Evolutionary conservation across 2,888 invertebrate species (phyloP).

Genomic region (Dolichopus griseipennis): DNA sequence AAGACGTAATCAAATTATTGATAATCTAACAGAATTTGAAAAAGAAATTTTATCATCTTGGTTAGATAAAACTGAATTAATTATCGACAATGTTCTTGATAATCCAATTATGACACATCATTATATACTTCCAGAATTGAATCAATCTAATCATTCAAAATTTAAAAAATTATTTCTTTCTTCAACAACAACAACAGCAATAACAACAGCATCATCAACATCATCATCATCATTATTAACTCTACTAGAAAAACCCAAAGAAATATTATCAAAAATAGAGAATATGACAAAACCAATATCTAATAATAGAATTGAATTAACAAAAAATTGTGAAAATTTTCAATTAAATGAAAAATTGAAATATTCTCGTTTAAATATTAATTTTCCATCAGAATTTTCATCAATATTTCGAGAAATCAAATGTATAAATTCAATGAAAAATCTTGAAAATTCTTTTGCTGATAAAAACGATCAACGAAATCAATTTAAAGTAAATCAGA

Average conservation of each 20-base stretch:
- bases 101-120: slow-evolving; percentile 32
- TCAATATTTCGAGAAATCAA: slow-evolving; percentile 71
- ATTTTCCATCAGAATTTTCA: slow-evolving; percentile 49
- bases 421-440: slow-evolving; percentile 59
- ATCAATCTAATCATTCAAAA: slow-evolving; percentile 10
- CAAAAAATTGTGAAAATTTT: not conserved
- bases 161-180: not conserved
- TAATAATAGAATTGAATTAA: not conserved
- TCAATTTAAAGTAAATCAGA: not conserved
- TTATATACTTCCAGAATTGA: not conserved
- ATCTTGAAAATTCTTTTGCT: slow-evolving; percentile 52
- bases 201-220: slow-evolving; percentile 16
- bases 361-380: slow-evolving; percentile 22
- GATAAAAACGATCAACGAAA: slow-evolving; percentile 30
- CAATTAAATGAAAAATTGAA: slow-evolving; percentile 23
- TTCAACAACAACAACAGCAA: slow-evolving; percentile 6
- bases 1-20: slow-evolving; percentile 29
- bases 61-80: slow-evolving; percentile 45
- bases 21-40: slow-evolving; percentile 44
- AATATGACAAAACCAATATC: not conserved
- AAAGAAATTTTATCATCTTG: slow-evolving; percentile 47
- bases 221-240: slow-evolving; percentile 15
- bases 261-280: no score
- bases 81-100: slow-evolving; percentile 41
- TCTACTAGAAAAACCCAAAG: slow-evolving; percentile 7